Evolutionary conservation across 1,140 invertebrate species (phyloP), one percentile per base, ranked within the genome.

Genomic region (Sarcophaga peregrina): DNA sequence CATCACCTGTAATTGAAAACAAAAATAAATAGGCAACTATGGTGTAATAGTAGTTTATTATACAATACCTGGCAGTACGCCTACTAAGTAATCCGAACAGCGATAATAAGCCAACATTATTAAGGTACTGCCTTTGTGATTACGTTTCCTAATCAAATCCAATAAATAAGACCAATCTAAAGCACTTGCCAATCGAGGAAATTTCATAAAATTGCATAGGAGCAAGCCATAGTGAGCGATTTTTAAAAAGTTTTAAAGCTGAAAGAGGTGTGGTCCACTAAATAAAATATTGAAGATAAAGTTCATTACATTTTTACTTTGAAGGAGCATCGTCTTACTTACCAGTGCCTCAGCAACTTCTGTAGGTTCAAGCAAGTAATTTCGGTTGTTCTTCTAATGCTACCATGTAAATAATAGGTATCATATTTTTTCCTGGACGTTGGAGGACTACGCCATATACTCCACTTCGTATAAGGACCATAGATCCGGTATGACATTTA

Each of bases 381-480:
- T 86, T 82, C 0, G 82, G 62, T 11, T 17, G 9, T 85, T 80
- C 13, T 5, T 93, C 87, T n/a, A 97, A 86, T 84, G 92, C 92
- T 83, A 93, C 92, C 4, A 96, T 83, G 88, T 95, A 97, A 87
- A 97, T 97, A 45, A 94, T 93, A n/a, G 8, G 96, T 95, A 87
- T 97, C 93, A 91, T 94, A 97, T 87, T 73, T 84, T 62, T 87
- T 91, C 86, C 83, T 88, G 58, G 88, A 83, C 52, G 88, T 85
- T 7, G 92, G 89, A 5, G 97, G 96, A 13, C 96, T 95, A 10
- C 97, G 88, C 97, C 96, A 98, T 88, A 96, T 94, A 76, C 93
- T 95, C 96, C 97, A 98, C n/a, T 88, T 96, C 95, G 84, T 95
- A 91, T 7, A 98, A 90, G 0, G 94, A 92, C 94, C 94, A 96